A percentile compares a stretch with the other conserved stretches of the same genome.
These are phyloP conservation scores for Electrona antarctica DNA, from an alignment of 2,113 vertebrate species.

Conservation along the genomic window DNA sequence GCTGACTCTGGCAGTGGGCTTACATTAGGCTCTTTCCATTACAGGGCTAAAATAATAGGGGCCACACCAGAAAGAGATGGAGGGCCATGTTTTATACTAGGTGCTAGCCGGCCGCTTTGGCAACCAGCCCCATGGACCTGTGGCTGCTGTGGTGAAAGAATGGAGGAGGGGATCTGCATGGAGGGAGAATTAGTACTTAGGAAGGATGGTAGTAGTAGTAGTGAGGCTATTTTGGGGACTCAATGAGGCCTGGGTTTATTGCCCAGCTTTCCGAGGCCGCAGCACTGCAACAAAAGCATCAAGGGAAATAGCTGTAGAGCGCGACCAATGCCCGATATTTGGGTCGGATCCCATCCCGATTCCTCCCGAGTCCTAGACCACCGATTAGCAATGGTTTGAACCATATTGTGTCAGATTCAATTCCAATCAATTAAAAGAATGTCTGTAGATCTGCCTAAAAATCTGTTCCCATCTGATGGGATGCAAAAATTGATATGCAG, in stretches of 20 bases:
- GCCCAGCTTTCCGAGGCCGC: slow-evolving; percentile 49
- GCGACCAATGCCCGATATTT: slow-evolving; percentile 20
- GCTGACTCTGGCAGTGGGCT: slow-evolving; percentile 39
- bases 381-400: neutral
- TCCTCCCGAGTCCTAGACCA: neutral
- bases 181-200: slow-evolving; percentile 29
- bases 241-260: slow-evolving; percentile 54
- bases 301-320: slow-evolving; percentile 33
- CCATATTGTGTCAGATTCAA: neutral
- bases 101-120: slow-evolving; percentile 65
- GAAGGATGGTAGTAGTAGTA: slow-evolving; percentile 50
- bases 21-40: slow-evolving; percentile 68
- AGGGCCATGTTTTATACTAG: slow-evolving; percentile 61
- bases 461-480: slow-evolving; percentile 27
- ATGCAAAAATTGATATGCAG: slow-evolving; percentile 40
- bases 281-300: slow-evolving; percentile 49
- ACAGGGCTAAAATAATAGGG: slow-evolving; percentile 65
- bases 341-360: neutral
- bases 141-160: slow-evolving; percentile 60
- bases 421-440: too few species aligned
- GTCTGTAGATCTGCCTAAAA: neutral
- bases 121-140: slow-evolving; percentile 54
- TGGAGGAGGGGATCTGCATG: slow-evolving; percentile 37
- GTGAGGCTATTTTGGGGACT: slow-evolving; percentile 59
- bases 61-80: slow-evolving; percentile 43